Evolutionary conservation across 1,140 invertebrate genomes (phyloP).

Genomic region (Coptotermes formosanus): DNA sequence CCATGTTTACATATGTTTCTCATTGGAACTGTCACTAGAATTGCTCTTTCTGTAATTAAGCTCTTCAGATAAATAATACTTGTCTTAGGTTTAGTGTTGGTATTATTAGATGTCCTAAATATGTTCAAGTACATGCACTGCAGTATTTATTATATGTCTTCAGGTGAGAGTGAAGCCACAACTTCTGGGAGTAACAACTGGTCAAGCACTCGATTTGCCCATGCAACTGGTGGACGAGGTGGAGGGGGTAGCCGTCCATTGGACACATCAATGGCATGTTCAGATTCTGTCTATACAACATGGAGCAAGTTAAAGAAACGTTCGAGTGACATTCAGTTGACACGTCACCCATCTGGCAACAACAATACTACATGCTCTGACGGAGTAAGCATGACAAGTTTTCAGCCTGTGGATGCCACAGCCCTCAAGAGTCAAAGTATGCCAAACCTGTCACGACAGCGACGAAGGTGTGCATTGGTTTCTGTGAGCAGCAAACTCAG

Average conservation of each 20-base stretch:
- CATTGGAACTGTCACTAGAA: no score
- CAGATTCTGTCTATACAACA: conserved; percentile 76
- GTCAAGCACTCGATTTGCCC: neutral
- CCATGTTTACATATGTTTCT: no score
- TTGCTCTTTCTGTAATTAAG: no score
- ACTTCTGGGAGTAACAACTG: conserved; percentile 1
- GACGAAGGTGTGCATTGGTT: conserved; percentile 37
- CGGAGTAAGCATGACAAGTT: conserved; percentile 37
- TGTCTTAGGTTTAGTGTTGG: no score
- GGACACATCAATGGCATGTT: conserved; percentile 71
- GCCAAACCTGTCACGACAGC: conserved; percentile 59
- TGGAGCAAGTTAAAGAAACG: conserved; percentile 78
- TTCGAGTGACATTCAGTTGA: conserved; percentile 44
- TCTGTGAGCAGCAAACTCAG: conserved; percentile 31
- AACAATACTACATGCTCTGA: conserved; percentile 59
- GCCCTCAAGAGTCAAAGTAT: conserved; percentile 69
- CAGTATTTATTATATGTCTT: neutral
- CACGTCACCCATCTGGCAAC: conserved; percentile 73
- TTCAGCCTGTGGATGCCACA: conserved; percentile 38
- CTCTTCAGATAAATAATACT: no score
- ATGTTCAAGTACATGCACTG: neutral
- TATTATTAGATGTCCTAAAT: no score
- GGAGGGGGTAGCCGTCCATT: conserved; percentile 10
- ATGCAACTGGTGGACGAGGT: neutral
- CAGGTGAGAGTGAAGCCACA: neutral